Evolutionary conservation across 2,797 vertebrate species (phyloP), one percentile per base, ranked within the genome.

Genomic region (Margarornis squamiger): DNA sequence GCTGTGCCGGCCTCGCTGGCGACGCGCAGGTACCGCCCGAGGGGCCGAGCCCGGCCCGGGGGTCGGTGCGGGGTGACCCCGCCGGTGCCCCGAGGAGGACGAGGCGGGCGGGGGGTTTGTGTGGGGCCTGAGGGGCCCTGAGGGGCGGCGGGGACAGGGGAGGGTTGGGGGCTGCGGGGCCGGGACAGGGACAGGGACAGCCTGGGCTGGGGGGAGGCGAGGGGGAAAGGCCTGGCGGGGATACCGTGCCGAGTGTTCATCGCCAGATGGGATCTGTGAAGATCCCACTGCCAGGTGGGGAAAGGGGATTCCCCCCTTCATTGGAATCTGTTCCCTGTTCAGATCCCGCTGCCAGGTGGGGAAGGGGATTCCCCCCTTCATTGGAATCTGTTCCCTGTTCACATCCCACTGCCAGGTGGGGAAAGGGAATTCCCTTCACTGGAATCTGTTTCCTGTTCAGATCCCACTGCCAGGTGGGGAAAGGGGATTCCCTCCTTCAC

Each of bases 11-110:
- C 34, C 29, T 62, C 1, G 51, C 34, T 10, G 83, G 73, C 30
- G 81, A 91, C 18, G 61, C 66, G 74, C 92, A 94, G 95, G 95
- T 96, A 95, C 71, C 54, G 46, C 29, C 51, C 27, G 5, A 8
- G 24, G 17, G 29, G 39, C 41, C 26, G 3, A 27, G 8, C 32
- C 30, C 7, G 3, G 14, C 18, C 45, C 4, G 2, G 26, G 10
- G 8, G 1, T 21, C 79, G 7, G 9, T 14, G 30, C 9, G 14
- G 16, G 18, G 41, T 20, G 45, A 16, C 29, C 12, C 39, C 7
- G 29, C 38, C 9, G 9, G 39, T 38, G 27, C 51, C 65, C 57
- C 20, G 17, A 30, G 57, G 29, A 63, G 43, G 43, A 43, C 43
- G 17, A 19, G 43, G 43, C 43, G 43, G 43, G 43, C 43, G 15